Base-by-base conservation (phyloP, 2,113 vertebrate species). In the Microtus pennsylvanicus region DNA sequence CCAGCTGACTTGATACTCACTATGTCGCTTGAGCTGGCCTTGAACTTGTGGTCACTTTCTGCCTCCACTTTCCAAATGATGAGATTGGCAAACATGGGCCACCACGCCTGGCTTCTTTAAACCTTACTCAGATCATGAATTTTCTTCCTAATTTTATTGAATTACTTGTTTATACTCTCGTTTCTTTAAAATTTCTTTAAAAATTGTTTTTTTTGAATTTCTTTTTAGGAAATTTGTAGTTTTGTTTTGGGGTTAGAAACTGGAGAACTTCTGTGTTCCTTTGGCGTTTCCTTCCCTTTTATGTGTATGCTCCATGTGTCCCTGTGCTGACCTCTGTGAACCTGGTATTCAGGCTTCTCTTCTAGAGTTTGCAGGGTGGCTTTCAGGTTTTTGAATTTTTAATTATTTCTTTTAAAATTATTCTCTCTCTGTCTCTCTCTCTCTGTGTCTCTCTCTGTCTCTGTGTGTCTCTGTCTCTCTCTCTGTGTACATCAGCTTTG, bases 351-450 rank as follows among this genome's bases (percentile, higher is more conserved):
- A 16, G 55, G 80, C 35, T 38, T 38, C 12, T 61, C 55, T 82
- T 61, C 21, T 22, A 82, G 11, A 35, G 58, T 58, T 82, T 82
- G n/a, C 22, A 16, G 21, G 35, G 52, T 38, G 22, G 55, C 35
- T 82, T 58, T 61, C 7, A 3, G 80, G 52, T 82, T 38, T 61
- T 21, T 50, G 26, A 82, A 7, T 38, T 82, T 81, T 38, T 82
- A 82, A 38, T 61, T n/a, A 82, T 61, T 82, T 81, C n/a, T 11
- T 81, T 58, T 81, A 8, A 82, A 58, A 61, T 82, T 61, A 16
- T 38, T 14, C 5, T 16, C 28, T 21, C 14, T 33, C 47, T 33
- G 1, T 9, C 16, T 33, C 0, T 3, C 7, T 16, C 7, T 16
- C 26, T 4, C 13, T 50, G 7, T 5, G 38, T 45, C 38, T 45